A percentile compares a stretch with the other conserved stretches of the same genome.
These are phyloP conservation scores for Aleiodes alternator DNA, from an alignment of 2,888 invertebrate species.

Conservation along the genomic window DNA sequence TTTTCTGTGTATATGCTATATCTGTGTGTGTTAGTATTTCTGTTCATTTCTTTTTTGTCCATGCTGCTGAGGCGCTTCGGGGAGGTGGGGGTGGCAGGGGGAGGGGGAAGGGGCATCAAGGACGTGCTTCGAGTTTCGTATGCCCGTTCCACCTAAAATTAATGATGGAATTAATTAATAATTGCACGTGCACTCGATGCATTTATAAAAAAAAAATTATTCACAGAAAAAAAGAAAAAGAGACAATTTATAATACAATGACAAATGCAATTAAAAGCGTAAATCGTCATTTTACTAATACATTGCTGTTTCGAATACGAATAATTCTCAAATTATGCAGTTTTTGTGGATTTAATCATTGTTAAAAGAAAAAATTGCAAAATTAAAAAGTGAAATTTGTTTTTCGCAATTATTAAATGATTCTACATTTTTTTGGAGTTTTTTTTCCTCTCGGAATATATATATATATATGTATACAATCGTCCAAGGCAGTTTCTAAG, in stretches of 20 bases:
- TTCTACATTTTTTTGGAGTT: neutral
- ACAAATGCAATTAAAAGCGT: no score
- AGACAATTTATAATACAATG: no score
- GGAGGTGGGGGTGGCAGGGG: no score
- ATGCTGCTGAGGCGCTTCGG: neutral
- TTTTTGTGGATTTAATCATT: no score
- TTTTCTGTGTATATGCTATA: constrained; percentile 8
- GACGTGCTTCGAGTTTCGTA: constrained; percentile 14
- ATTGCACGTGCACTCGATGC: no score
- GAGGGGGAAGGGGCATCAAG: constrained; percentile 36
- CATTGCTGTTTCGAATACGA: no score
- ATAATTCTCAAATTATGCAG: no score
- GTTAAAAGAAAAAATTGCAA: no score
- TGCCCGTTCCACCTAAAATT: neutral
- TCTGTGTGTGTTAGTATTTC: constrained; percentile 17
- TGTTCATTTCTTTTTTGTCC: neutral
- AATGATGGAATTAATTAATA: no score
- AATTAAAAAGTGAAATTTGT: neutral
- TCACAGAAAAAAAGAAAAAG: no score
- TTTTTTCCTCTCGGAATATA: neutral
- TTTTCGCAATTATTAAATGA: neutral
- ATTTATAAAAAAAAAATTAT: no score
- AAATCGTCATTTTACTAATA: no score
- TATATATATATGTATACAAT: constrained; percentile 21
- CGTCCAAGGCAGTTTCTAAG: constrained; percentile 18